phyloP scores from a whole-genome alignment of 1,140 invertebrate species.

The Ceratosolen fusciceps region DNA sequence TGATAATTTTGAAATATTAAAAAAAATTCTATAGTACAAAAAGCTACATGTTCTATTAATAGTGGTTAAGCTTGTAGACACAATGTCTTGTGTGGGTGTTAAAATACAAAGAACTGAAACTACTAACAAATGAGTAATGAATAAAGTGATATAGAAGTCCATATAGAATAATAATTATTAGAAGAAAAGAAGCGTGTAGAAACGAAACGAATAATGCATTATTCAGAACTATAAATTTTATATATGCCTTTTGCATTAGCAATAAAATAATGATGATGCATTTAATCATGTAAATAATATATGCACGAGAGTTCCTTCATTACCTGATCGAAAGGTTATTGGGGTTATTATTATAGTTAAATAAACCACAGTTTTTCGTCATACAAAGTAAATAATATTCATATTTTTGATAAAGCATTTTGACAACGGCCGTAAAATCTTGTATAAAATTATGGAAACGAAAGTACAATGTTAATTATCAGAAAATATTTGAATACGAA shows the following conservation, averaged over 20 bases:
- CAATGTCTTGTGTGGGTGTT: not conserved
- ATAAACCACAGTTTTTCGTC: not conserved
- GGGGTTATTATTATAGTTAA: not conserved
- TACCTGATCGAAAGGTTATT: not conserved
- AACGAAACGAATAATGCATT: too few species aligned
- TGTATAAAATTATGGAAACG: not conserved
- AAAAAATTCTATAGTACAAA: too few species aligned
- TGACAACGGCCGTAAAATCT: not conserved
- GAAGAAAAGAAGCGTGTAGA: not conserved
- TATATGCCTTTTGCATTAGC: not conserved
- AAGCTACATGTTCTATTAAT: too few species aligned
- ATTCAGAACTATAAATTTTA: not conserved
- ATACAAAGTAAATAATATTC: not conserved
- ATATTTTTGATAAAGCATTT: constrained; percentile 18
- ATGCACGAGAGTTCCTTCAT: constrained; percentile 26
- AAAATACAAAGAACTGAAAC: not conserved
- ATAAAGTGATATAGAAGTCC: not conserved
- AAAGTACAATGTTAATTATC: constrained; percentile 14
- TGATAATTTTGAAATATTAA: too few species aligned
- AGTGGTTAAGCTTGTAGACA: too few species aligned
- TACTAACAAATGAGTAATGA: not conserved
- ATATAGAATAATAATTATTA: not conserved
- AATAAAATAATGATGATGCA: not conserved
- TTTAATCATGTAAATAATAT: not conserved
- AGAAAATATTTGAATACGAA: not conserved